Base-by-base conservation (phyloP, 2,113 vertebrate genomes). In the Dasyurus viverrinus region DNA sequence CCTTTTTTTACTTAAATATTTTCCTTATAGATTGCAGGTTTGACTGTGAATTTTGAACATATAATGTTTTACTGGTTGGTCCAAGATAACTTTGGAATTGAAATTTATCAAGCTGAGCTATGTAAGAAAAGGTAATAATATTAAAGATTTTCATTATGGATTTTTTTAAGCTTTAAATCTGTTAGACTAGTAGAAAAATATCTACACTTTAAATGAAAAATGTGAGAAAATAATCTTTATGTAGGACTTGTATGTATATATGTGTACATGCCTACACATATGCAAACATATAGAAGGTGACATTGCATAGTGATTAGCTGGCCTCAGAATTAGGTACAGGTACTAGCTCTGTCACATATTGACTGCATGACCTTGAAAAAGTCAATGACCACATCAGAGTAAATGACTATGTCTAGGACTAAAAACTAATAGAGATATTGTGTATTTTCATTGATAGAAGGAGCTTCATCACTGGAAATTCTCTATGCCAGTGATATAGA, bases 51-150 rank as follows among this genome's bases (percentile, higher is more conserved):
- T 94, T 98, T 94, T 93, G 84, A 97, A 48, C 3, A 92, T 6
- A 24, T 30, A 1, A 0, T 93, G 1, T 50, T 97, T 97, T 97
- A 60, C 93, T 96, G 27, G 92, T 94, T 95, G 10, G 93, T 84
- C 53, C 90, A 57, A 90, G 0, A 1, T 89, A 96, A 95, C n/a
- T 96, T 94, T 8, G 95, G 27, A 95, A 89, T 68, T 96, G 93
- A 94, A 96, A 95, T 96, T 50, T 96, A 96, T 95, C 91, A 97
- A 95, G 4, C 47, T 57, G 92, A 97, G 22, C 11, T 95, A 5
- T 92, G 4, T 48, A 94, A 91, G 68, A 90, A 90, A 95, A 53
- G 16, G 1, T 92, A 93, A 93, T 53, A 94, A 91, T 89, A 53
- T 92, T 52, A 60, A 55, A 42, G 2, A 97, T 89, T 95, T 0